Evolutionary conservation across 2,113 vertebrate genomes (phyloP), one percentile per base, ranked within the genome.

Genomic region (Thunnus thynnus): DNA sequence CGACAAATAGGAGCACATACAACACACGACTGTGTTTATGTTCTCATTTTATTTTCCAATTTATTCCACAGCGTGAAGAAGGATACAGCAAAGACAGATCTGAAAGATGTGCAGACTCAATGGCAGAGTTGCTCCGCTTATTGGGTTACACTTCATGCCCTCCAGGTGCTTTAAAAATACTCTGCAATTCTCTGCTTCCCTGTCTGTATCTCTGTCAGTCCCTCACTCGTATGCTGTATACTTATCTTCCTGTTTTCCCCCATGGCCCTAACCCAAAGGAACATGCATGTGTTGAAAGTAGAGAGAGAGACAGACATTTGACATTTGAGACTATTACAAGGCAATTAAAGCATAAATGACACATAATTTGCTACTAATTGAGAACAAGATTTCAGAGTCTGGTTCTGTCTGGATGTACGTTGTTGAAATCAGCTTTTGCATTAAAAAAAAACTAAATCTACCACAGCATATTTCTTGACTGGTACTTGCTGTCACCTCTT

Each of bases 131-230:
- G 87, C 54, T 41, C 47, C 73, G 78, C 52, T 87, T 80, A 86
- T 66, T 85, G 81, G 70, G 44, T 78, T 74, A 57, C 46, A 88
- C 79, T 81, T 85, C 86, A 74, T 91, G 72, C 58, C 17, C 57
- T 82, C 9, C 68, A 75, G 51, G 64, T 61, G 46, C 67, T 76
- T 57, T 17, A 67, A 60, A 60, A 30, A 25, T 68, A 48, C 52
- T 65, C 32, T 4, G 7, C 25, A 67, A 20, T 68, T 62, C 60
- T 46, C 52, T 36, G 30, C 25, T 48, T 51, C 58, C 68, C 3
- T 50, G 27, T 54, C 18, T 57, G n/a, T 61, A 27, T 62, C 25
- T 72, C 20, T 66, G 8, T 72, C 67, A 17, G 9, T 71, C 36
- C n/a, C 50, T 13, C 18, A 18, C n/a, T 76, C n/a, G 10, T 67